Evolutionary conservation across 2,113 vertebrate species (phyloP).

Genomic region (Rattus rattus): DNA sequence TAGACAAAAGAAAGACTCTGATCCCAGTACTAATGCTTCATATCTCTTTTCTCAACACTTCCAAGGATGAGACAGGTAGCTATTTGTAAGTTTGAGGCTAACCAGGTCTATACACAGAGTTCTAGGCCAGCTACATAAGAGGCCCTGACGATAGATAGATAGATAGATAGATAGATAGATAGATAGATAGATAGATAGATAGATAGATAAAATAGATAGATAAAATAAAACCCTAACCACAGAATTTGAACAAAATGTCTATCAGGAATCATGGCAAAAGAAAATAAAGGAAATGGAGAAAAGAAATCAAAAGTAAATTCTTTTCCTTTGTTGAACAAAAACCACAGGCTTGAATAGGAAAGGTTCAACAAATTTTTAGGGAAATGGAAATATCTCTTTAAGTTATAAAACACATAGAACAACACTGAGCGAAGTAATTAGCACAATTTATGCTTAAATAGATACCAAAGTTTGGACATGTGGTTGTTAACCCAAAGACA

Average conservation of each 20-base stretch:
- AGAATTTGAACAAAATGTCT: background rate
- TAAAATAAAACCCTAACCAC: background rate
- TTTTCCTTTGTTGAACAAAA: background rate
- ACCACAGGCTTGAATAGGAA: background rate
- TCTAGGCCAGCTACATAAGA: background rate
- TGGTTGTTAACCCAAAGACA: background rate
- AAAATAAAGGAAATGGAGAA: background rate
- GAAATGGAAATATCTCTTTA: background rate
- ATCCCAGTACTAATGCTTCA: background rate
- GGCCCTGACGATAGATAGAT: background rate
- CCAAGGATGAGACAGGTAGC: background rate
- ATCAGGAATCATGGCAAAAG: background rate
- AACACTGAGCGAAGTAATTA: background rate
- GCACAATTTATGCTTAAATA: conserved; percentile 5
- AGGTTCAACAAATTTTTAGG: background rate
- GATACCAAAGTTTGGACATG: background rate
- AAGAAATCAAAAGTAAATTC: background rate
- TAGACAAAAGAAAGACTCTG: background rate
- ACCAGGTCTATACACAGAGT: background rate
- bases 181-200: too few relatives aligned
- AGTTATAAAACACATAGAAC: background rate
- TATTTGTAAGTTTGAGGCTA: background rate
- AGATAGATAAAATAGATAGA: too few relatives aligned
- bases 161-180: too few relatives aligned
- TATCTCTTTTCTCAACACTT: background rate